These are phyloP conservation scores for Brachypalpus laphriformis DNA, from an alignment of 2,888 invertebrate genomes.

Conservation along the genomic window DNA sequence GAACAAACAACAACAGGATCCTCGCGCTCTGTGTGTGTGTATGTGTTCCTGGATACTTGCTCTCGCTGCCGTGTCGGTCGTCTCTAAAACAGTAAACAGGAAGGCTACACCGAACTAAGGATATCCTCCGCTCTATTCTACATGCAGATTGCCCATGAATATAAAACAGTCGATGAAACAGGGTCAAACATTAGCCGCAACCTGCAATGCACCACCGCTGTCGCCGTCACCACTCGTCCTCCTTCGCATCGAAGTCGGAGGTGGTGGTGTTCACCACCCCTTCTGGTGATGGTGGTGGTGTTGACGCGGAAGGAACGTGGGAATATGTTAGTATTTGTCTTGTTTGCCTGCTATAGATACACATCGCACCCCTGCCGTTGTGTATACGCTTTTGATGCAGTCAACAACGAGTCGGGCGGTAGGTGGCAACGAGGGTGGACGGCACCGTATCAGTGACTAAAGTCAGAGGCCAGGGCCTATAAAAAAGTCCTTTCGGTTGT, in stretches of 20 bases:
- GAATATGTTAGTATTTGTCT: slow-evolving; percentile 62
- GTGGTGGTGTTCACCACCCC: not conserved
- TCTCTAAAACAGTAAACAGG: slow-evolving; percentile 73
- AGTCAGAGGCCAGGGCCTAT: slow-evolving; percentile 56
- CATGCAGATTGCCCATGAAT: slow-evolving; percentile 75
- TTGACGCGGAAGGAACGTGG: slow-evolving; percentile 69
- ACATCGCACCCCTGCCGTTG: not conserved
- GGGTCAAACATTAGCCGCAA: slow-evolving; percentile 83
- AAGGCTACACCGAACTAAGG: slow-evolving; percentile 71
- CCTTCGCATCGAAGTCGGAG: slow-evolving; percentile 27
- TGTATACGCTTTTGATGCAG: slow-evolving; percentile 57
- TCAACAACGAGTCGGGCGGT: slow-evolving; percentile 58
- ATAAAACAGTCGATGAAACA: slow-evolving; percentile 78
- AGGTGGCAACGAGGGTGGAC: slow-evolving; percentile 61
- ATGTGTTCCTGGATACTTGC: slow-evolving; percentile 28
- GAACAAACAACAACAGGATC: slow-evolving; percentile 69
- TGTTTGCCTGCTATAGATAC: slow-evolving; percentile 45
- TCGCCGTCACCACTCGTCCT: slow-evolving; percentile 56
- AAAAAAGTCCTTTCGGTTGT: slow-evolving; percentile 53
- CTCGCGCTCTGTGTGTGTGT: no score
- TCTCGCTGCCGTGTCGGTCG: slow-evolving; percentile 44
- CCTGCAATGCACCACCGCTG: slow-evolving; percentile 82
- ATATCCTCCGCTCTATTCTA: slow-evolving; percentile 72
- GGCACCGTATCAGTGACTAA: slow-evolving; percentile 24
- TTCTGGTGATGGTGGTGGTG: slow-evolving; percentile 29